Conservation (phyloP, 92 coral and sea anemone species). For the Epizoanthus stellaris region DNA sequence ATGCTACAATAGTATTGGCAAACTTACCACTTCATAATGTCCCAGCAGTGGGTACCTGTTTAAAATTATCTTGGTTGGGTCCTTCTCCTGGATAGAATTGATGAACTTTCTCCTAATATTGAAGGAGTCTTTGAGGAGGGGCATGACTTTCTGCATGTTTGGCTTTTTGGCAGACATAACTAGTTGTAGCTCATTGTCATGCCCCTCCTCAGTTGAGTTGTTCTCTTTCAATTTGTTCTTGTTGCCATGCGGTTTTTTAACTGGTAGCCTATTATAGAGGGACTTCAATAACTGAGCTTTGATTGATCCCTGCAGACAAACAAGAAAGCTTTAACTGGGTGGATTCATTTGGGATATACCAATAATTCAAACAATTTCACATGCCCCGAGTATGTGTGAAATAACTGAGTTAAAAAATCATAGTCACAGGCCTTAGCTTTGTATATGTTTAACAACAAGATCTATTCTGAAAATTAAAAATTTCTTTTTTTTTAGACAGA, state of each 20-base stretch:
- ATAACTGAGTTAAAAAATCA: background rate
- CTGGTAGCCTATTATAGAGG: constrained; percentile 2
- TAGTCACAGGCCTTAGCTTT: constrained; percentile 4
- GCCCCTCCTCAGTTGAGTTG: constrained; percentile 8
- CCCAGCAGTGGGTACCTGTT: constrained; percentile 9
- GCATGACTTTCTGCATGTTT: constrained; percentile 12
- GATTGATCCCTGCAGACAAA: constrained; percentile 2
- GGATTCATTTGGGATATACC: constrained; percentile 5
- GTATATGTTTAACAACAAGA: constrained; percentile 1
- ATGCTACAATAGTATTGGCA: constrained; percentile 1
- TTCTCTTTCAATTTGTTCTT: background rate
- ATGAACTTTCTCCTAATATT: background rate
- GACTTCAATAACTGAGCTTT: constrained; percentile 7
- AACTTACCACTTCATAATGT: constrained; percentile 1
- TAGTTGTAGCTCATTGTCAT: constrained; percentile 3
- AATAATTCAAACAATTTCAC: constrained; percentile 13
- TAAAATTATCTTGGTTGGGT: background rate
- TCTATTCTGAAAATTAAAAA: no score
- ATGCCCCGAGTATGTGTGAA: constrained; percentile 1
- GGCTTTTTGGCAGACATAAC: constrained; percentile 6
- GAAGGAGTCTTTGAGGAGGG: constrained; percentile 17
- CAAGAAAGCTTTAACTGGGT: background rate
- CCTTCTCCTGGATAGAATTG: background rate
- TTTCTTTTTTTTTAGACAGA: background rate
- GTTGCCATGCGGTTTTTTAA: background rate